Base-by-base conservation (phyloP, 2,797 vertebrate genomes). In the Sternotherus odoratus region DNA sequence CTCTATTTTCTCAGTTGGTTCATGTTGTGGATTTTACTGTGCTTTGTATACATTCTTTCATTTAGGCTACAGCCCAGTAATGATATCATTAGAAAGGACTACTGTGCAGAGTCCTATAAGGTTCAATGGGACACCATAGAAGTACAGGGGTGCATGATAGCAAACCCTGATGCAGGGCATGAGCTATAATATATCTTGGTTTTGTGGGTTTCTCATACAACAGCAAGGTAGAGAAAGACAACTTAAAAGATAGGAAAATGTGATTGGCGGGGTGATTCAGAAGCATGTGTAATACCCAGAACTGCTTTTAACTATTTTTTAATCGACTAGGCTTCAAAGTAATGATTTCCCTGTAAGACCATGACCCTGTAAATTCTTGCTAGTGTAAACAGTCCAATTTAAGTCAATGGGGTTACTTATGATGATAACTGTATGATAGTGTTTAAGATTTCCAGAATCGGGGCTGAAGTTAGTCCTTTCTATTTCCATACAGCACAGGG, bases 1-100 rank as follows among this genome's bases (percentile, higher is more conserved):
- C 30, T 36, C 16, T 36, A 36, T 81, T 91, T 95, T 88, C 92
- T 56, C 60, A 90, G 89, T 13, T 92, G 78, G 78, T 95, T 92
- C 78, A 39, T n/a, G 86, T 56, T 12, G 23, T 79, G 43, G 23
- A 21, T 93, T 94, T 90, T 87, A 85, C n/a, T 89, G 82, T 28
- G 66, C 56, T 85, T 57, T 28, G 46, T 54, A 82, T 1, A 49
- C 8, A 79, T 57, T 63, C 83, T 33, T 87, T 36, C 43, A 63
- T 86, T 85, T 63, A 85, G 77, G 50, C 19, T 13, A 46, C 11
- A 43, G 69, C 24, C 24, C 13, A 28, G 15, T 8, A 28, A 74
- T 8, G 24, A 74, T 39, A 74, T 12, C 39, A 74, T 28, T 46
- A 26, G 11, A 26, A 26, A 28, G 39, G 69, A 46, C 13, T 89